phyloP scores from a whole-genome alignment of 2,113 vertebrate genomes.

The Anarhynchus alexandrinus region DNA sequence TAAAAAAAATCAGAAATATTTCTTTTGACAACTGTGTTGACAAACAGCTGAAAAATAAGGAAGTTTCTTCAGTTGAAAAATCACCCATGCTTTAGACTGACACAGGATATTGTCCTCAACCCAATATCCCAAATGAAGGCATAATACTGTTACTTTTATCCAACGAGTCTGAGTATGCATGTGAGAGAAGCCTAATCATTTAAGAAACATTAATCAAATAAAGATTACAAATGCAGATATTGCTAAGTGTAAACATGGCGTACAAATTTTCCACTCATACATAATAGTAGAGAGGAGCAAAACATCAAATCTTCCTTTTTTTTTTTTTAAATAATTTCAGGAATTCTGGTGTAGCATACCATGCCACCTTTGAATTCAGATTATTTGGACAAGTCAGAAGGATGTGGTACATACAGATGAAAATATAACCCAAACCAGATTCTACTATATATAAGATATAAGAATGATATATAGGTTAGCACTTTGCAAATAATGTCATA shows the following conservation, averaged over 20 bases:
- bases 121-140: not conserved
- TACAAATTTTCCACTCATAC: not conserved
- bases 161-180: not conserved
- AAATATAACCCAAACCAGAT: not conserved
- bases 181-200: not conserved
- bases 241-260: not conserved
- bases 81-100: not conserved
- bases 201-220: not conserved
- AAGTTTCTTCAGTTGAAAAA: not conserved
- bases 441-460: not conserved
- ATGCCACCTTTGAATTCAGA: not conserved
- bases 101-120: not conserved
- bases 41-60: not conserved
- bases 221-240: not conserved
- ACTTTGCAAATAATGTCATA: not conserved
- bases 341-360: not conserved
- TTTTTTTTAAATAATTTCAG: not conserved
- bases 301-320: fast-evolving
- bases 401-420: not conserved
- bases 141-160: not conserved
- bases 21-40: not conserved
- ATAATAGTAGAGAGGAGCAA: not conserved
- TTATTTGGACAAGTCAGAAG: not conserved
- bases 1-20: not conserved
- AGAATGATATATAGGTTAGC: not conserved